Evolutionary conservation across 2,113 vertebrate genomes (phyloP).

Genomic region (Ia io): DNA sequence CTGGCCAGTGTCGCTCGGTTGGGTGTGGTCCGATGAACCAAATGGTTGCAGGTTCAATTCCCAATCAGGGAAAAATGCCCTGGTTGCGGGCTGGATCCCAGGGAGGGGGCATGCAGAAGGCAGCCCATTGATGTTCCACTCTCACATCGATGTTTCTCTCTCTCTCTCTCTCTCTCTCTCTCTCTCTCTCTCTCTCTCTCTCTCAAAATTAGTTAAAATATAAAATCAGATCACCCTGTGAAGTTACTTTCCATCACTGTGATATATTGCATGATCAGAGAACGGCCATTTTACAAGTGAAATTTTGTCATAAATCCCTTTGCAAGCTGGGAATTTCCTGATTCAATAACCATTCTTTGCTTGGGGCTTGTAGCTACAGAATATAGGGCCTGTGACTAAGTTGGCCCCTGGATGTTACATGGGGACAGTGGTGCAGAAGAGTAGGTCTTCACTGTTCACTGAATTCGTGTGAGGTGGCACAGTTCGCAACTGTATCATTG

Average conservation of each 20-base stretch:
- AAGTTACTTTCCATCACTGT: background rate
- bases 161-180: too few species aligned
- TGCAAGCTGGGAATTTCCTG: background rate
- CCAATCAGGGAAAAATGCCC: too few species aligned
- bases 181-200: too few species aligned
- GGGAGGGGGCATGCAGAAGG: too few species aligned
- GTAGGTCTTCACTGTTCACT: accelerated
- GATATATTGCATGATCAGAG: background rate
- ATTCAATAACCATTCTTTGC: background rate
- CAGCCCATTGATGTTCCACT: too few species aligned
- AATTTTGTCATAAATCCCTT: background rate
- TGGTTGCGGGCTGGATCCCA: too few species aligned
- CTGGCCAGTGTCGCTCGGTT: too few species aligned
- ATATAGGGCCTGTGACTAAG: background rate
- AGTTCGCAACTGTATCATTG: background rate
- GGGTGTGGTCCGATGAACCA: too few species aligned
- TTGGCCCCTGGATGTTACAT: background rate
- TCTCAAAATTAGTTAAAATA: background rate
- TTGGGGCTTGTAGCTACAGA: background rate
- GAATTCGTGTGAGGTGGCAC: background rate
- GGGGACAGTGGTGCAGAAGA: too few species aligned
- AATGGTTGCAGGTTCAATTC: too few species aligned
- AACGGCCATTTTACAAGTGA: background rate
- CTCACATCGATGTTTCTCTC: too few species aligned
- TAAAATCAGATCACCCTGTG: background rate